phyloP scores from a whole-genome alignment of 2,113 vertebrate genomes.

The Eudyptes chrysolophus region DNA sequence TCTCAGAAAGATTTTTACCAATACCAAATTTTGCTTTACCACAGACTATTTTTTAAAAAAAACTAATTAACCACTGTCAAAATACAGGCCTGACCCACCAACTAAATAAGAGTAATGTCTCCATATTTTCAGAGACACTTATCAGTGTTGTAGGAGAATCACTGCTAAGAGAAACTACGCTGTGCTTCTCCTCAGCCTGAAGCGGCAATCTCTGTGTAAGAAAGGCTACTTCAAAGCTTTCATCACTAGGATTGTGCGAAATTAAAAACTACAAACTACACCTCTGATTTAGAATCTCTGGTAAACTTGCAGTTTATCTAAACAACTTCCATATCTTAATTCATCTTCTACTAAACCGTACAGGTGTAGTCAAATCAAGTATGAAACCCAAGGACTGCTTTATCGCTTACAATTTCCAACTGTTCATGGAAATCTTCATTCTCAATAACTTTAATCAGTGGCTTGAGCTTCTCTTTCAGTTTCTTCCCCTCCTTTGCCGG shows the following conservation, averaged over 20 bases:
- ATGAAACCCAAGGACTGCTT: not conserved
- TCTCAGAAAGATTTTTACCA: not conserved
- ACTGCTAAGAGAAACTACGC: not conserved
- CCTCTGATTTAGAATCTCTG: not conserved
- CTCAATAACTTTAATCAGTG: conserved; percentile 87
- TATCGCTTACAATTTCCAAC: conserved; percentile 84
- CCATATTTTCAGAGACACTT: not conserved
- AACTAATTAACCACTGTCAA: not conserved
- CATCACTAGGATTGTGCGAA: not conserved
- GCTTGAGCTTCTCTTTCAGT: conserved; percentile 94
- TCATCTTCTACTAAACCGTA: not conserved
- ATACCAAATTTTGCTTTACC: not conserved
- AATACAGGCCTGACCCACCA: not conserved
- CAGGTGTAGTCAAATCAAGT: not conserved
- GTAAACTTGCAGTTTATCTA: not conserved
- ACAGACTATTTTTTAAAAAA: not conserved
- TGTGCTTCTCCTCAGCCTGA: not conserved
- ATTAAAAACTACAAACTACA: not conserved
- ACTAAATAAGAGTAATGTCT: not conserved
- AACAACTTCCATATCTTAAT: not conserved
- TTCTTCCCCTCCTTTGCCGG: conserved; percentile 91
- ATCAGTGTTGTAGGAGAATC: not conserved
- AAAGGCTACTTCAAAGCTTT: not conserved
- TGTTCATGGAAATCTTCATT: conserved; percentile 90
- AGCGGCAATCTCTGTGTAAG: not conserved